These are phyloP conservation scores for Cheiracanthium punctorium DNA, from an alignment of 2,888 invertebrate genomes.

Conservation along the genomic window DNA sequence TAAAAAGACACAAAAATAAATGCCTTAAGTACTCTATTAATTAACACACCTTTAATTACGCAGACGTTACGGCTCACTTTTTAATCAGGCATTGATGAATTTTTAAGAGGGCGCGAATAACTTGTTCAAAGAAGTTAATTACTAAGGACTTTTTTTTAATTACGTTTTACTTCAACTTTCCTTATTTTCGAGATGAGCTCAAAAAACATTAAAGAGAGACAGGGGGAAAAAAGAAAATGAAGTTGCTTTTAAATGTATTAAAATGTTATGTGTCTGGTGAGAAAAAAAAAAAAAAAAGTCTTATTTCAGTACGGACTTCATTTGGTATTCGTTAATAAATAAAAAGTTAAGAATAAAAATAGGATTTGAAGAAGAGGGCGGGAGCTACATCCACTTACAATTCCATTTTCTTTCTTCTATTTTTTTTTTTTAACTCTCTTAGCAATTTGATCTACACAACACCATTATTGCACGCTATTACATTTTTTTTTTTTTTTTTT, in stretches of 20 bases:
- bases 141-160: conserved; percentile 45
- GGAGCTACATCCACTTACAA: conserved; percentile 57
- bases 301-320: conserved; percentile 62
- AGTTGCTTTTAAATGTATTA: conserved; percentile 70
- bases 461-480: conserved; percentile 68
- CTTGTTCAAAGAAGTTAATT: conserved; percentile 69
- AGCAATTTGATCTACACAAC: conserved; percentile 69
- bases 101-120: conserved; percentile 67
- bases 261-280: conserved; percentile 66
- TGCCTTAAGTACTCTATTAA: conserved; percentile 69
- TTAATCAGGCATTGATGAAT: conserved; percentile 70
- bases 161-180: conserved; percentile 31
- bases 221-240: conserved; percentile 32
- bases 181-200: conserved; percentile 38
- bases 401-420: conserved; percentile 41
- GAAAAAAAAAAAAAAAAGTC: conserved; percentile 43
- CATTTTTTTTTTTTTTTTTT: conserved; percentile 25
- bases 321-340: conserved; percentile 65
- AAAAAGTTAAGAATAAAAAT: conserved; percentile 16
- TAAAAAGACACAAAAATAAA: conserved; percentile 68
- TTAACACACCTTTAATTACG: conserved; percentile 70
- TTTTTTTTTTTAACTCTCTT: conserved; percentile 16
- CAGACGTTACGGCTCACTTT: conserved; percentile 30
- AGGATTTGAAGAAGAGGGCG: conserved; percentile 8
- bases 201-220: conserved; percentile 34